Conservation (phyloP, 2,113 vertebrate genomes). For the Lampris incognitus region DNA sequence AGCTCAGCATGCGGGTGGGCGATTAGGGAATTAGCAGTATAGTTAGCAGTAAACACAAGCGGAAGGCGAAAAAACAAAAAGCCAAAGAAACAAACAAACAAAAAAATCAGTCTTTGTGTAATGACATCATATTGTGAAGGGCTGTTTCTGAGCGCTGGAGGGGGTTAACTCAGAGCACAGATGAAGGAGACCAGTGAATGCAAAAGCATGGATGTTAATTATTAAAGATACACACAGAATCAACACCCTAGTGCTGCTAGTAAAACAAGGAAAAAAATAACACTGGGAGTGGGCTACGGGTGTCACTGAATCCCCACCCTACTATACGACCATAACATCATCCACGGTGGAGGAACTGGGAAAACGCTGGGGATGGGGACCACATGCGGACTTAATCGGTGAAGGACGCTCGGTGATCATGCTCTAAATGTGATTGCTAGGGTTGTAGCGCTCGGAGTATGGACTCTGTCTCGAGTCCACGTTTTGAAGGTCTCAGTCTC, state of each 20-base stretch:
- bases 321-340: too few species aligned
- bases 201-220: slow-evolving; percentile 28
- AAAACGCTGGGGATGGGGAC: too few species aligned
- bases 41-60: slow-evolving; percentile 46
- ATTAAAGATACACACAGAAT: slow-evolving; percentile 1
- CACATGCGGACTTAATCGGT: background rate
- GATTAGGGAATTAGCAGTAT: slow-evolving; percentile 42
- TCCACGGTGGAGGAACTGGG: too few species aligned
- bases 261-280: background rate
- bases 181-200: slow-evolving; percentile 9
- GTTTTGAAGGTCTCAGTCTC: too few species aligned
- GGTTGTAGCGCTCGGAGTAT: background rate
- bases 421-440: background rate
- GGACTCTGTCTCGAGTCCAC: too few species aligned
- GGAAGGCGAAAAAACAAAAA: background rate
- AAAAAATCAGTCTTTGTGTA: background rate
- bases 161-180: slow-evolving; percentile 16
- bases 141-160: background rate
- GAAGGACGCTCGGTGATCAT: background rate
- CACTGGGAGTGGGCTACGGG: background rate
- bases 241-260: slow-evolving; percentile 14
- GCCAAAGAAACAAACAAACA: too few species aligned
- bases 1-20: background rate
- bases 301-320: background rate
- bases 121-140: background rate